Evolutionary conservation across 2,113 vertebrate genomes (phyloP).

Genomic region (Chinchilla lanigera): DNA sequence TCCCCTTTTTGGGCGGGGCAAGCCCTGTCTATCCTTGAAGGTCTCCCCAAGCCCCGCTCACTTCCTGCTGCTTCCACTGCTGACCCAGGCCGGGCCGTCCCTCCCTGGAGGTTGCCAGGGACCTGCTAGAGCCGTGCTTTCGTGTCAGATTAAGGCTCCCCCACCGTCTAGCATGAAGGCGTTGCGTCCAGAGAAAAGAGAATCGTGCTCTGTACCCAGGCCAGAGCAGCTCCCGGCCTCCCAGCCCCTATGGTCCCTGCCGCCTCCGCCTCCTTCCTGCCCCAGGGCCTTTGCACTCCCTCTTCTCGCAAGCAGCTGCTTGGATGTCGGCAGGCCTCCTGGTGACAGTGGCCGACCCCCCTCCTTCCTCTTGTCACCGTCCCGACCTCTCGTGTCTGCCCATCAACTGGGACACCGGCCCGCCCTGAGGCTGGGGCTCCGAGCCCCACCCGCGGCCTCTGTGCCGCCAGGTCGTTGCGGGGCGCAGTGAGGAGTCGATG

Average conservation of each 20-base stretch:
- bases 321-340: background rate
- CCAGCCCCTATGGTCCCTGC: background rate
- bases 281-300: background rate
- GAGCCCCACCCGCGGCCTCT: no score
- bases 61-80: background rate
- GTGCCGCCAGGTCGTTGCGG: no score
- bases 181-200: background rate
- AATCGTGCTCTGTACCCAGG: background rate
- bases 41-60: background rate
- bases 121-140: background rate
- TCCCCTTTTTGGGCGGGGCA: background rate
- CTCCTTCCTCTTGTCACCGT: background rate
- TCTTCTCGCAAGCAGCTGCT: background rate
- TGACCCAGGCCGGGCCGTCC: background rate
- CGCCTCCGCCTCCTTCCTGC: background rate
- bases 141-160: background rate
- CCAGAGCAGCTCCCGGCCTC: background rate
- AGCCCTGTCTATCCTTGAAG: background rate
- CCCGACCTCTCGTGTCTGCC: background rate
- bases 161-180: background rate
- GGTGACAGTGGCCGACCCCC: background rate
- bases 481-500: no score
- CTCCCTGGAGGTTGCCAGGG: background rate
- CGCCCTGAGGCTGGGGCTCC: no score
- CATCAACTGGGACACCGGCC: no score